Percentiles rank a stretch among this genome's conserved stretches.
phyloP scores from a whole-genome alignment of 1,140 invertebrate genomes.

The Sipha flava region DNA sequence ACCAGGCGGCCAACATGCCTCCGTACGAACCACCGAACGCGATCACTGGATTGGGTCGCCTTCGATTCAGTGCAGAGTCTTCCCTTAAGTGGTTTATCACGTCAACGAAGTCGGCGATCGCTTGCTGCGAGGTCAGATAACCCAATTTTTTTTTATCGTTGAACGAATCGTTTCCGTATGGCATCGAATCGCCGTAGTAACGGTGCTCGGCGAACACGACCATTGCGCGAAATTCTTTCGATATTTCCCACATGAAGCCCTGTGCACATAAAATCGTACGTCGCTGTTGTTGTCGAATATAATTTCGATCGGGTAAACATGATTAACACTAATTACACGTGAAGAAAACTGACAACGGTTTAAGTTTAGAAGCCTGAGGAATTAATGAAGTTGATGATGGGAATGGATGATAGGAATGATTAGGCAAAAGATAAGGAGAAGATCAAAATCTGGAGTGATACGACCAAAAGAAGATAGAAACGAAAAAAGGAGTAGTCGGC shows the following conservation, averaged over 20 bases:
- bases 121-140: constrained; percentile 84
- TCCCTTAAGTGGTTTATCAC: background rate
- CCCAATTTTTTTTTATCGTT: constrained; percentile 52
- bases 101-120: constrained; percentile 87
- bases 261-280: too few species aligned
- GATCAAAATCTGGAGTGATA: too few species aligned
- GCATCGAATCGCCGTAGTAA: constrained; percentile 58
- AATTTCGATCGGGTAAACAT: too few species aligned
- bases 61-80: background rate
- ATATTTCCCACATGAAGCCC: constrained; percentile 92
- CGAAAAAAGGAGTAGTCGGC: too few species aligned
- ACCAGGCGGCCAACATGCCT: constrained; percentile 93
- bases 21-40: constrained; percentile 91
- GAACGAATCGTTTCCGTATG: background rate
- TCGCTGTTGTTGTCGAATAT: too few species aligned
- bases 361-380: too few species aligned
- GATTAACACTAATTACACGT: too few species aligned
- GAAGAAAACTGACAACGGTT: too few species aligned
- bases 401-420: too few species aligned
- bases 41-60: constrained; percentile 60
- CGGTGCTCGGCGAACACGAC: constrained; percentile 92
- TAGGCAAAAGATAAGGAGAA: too few species aligned
- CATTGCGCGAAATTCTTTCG: constrained; percentile 66
- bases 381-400: too few species aligned
- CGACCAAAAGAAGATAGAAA: too few species aligned